Base-by-base conservation (phyloP, 1,140 invertebrate genomes). In the Drosophila albomicans region DNA sequence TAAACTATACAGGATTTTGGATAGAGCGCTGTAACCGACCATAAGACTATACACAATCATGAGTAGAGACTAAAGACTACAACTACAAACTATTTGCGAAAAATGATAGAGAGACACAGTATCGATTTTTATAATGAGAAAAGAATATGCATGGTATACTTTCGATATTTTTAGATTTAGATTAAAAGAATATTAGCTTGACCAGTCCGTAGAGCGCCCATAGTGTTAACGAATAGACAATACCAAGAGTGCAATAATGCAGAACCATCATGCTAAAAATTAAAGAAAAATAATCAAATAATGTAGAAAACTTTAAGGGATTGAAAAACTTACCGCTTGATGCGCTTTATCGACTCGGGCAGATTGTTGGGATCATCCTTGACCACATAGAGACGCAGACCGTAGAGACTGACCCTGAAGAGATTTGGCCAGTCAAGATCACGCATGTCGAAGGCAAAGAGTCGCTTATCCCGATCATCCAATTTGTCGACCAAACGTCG, bases 401-500 rank as follows among this genome's bases (percentile, higher is more conserved):
- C 96, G 81, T 93, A 92, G 11, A 96, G 93, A 71, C 96, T 95
- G 45, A 93, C 93, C n/a, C 93, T 91, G 28, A 96, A 93, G 65
- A 95, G 95, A 54, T 94, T 91, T 1, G 93, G 89, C 96, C 96
- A 97, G 63, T 96, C 93, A 64, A 97, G 91, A 8, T 94, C 93
- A 0, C 93, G 93, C 76, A 97, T 94, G 80, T 96, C 95, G 82
- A 96, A 96, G 15, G 94, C 93, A 84, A 97, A 97, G 3, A 95
- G 88, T 1, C 93, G 91, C 72, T 94, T 93, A 84, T 98, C 97
- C 32, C 94, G 91, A 0, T 85, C 86, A 3, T 94, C 93, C 46
- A 98, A 84, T 16, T 94, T 94, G 1, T 91, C 82, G 81, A 95
- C 94, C 57, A 98, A 92, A n/a, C 86, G 86, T 35, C 95, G 92